phyloP scores from a whole-genome alignment of 2,797 vertebrate species.

The Neopelma chrysocephalum region DNA sequence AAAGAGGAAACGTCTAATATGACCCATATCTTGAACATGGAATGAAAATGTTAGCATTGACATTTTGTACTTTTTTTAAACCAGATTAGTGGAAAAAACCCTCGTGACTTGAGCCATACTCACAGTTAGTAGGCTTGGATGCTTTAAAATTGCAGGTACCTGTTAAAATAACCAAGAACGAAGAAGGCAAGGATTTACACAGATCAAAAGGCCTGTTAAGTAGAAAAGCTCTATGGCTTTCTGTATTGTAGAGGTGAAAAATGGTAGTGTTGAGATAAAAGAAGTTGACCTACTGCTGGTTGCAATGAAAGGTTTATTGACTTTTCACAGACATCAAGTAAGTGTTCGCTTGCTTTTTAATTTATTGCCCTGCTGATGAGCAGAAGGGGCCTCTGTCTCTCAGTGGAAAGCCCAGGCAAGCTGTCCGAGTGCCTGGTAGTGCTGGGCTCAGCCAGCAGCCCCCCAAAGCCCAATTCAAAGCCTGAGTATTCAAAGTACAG shows the following conservation, averaged over 20 bases:
- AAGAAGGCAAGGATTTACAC: not conserved
- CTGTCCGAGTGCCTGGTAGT: not conserved
- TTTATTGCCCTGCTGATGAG: not conserved
- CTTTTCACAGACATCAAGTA: not conserved
- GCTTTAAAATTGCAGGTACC: not conserved
- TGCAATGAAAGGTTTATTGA: not conserved
- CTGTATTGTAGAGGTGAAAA: not conserved
- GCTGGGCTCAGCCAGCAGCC: not conserved
- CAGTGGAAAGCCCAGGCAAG: not conserved
- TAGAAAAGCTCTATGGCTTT: not conserved
- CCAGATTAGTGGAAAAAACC: not conserved
- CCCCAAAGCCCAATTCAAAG: not conserved
- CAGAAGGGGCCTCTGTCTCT: not conserved
- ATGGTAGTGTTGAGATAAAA: not conserved
- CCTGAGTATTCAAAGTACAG: not conserved
- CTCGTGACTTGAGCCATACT: not conserved
- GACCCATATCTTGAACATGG: not conserved
- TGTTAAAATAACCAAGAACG: not conserved
- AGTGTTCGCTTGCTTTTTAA: not conserved
- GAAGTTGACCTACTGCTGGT: not conserved
- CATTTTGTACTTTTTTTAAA: not conserved
- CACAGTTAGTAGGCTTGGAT: not conserved
- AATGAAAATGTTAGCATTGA: not conserved
- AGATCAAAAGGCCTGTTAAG: not conserved
- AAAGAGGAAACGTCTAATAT: not conserved